Conservation (phyloP, 2,888 invertebrate genomes). For the Rhabditoides inermis region DNA sequence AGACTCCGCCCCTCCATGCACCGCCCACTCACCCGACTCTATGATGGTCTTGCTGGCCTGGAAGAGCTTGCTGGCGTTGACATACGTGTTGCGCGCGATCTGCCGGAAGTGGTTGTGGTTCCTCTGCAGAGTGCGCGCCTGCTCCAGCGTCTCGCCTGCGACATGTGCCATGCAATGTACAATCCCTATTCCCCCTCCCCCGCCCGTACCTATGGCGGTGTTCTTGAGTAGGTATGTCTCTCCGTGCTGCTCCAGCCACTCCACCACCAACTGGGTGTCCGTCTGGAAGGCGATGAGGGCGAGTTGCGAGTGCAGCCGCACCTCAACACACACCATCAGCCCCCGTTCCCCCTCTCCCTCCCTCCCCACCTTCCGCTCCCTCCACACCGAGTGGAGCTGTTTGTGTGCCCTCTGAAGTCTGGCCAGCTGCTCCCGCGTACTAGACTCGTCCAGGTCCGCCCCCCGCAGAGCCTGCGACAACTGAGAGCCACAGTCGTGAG, state of each 20-base stretch:
- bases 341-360: background rate
- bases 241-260: slow-evolving; percentile 49
- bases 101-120: slow-evolving; percentile 40
- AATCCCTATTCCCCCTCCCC: background rate
- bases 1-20: background rate
- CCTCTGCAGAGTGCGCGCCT: slow-evolving; percentile 21
- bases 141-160: slow-evolving; percentile 18
- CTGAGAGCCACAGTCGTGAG: no score
- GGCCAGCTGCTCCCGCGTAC: slow-evolving; percentile 7
- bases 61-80: slow-evolving; percentile 39
- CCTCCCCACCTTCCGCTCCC: slow-evolving; percentile 15
- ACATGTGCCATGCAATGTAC: background rate
- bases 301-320: slow-evolving; percentile 20
- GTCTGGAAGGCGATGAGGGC: slow-evolving; percentile 33
- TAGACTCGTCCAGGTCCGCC: slow-evolving; percentile 11
- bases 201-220: slow-evolving; percentile 29
- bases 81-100: slow-evolving; percentile 44
- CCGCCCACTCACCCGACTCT: slow-evolving; percentile 16
- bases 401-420: slow-evolving; percentile 21
- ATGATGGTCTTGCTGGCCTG: slow-evolving; percentile 27
- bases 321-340: slow-evolving; percentile 11
- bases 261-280: slow-evolving; percentile 35
- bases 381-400: slow-evolving; percentile 21
- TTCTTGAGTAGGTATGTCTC: slow-evolving; percentile 45
- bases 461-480: slow-evolving; percentile 18